Evolutionary conservation across 2,888 invertebrate species (phyloP), one percentile per base, ranked within the genome.

Genomic region (Galeopsomyia nigrocyanea): DNA sequence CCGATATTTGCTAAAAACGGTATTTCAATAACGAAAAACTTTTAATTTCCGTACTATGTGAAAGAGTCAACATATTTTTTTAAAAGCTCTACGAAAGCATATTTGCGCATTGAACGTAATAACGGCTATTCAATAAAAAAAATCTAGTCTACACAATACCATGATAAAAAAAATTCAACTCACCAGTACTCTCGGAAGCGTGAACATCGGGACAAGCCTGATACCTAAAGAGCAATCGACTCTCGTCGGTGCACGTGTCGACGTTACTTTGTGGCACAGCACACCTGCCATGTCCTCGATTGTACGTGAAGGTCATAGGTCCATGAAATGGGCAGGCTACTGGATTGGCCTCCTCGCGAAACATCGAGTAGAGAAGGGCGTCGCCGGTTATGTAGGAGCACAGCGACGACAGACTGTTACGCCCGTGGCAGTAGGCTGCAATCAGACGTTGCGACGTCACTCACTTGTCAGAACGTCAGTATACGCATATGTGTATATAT

Each of bases 241-340:
- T 96, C 82, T 96, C 95, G 86, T 97, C 96, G 0, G 97, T 97
- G 87, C 97, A 98, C 82, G 95, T 94, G 87, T 97, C 97, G 80
- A 97, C 95, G 79, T 95, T 95, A 61, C 97, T 97, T 66, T 94
- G 93, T 0, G 97, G 97, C 81, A 92, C 92, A 78, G 92, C 92
- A 87, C 97, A 97, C 84, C 95, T 95, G 21, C 96, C 96, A 82
- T 95, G 94, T 3, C 95, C 96, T 73, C 95, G 90, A 87, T 95
- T 96, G 87, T 98, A 98, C 67, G 96, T 94, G 87, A 98, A 98
- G 74, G 95, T 94, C 88, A 95, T 96, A 17, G 97, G 95, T 69
- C 95, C 97, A 71, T 90, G 89, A 84, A 93, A 92, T 0, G 98
- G 98, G 87, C 98, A 98, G 82, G 94, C 92, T 56, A 97, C 95